A percentile compares a stretch with the other conserved stretches of the same genome.
phyloP scores from a whole-genome alignment of 53 echinoderm and acorn worm species.

The Stichopus horrens region DNA sequence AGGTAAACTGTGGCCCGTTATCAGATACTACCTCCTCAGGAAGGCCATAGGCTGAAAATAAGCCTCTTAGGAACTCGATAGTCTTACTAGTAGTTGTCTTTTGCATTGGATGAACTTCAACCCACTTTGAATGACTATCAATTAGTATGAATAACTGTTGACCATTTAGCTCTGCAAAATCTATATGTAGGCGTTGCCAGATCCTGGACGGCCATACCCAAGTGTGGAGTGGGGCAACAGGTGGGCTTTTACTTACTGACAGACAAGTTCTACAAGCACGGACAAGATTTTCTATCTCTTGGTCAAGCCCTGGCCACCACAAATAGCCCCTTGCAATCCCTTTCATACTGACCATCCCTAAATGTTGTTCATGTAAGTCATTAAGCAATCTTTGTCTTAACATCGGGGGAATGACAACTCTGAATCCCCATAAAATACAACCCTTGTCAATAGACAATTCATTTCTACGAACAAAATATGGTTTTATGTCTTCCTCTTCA shows the following conservation, averaged over 20 bases:
- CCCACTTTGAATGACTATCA: constrained; percentile 45
- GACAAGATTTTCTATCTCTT: constrained; percentile 42
- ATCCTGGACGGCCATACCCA: constrained; percentile 55
- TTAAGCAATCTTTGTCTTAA: background rate
- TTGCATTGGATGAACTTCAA: constrained; percentile 29
- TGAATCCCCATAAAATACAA: constrained; percentile 44
- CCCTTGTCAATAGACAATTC: constrained; percentile 44
- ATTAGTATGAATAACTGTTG: constrained; percentile 22
- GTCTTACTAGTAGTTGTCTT: constrained; percentile 20
- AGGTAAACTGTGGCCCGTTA: constrained; percentile 62
- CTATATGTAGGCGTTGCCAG: constrained; percentile 56
- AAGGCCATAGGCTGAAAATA: constrained; percentile 42
- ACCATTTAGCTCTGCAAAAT: constrained; percentile 49
- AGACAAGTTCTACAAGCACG: constrained; percentile 16
- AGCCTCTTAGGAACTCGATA: constrained; percentile 46
- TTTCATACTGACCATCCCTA: constrained; percentile 56
- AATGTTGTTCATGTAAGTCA: constrained; percentile 45
- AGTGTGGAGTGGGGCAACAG: constrained; percentile 48
- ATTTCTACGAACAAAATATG: constrained; percentile 27
- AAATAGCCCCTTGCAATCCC: constrained; percentile 52
- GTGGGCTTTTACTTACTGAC: constrained; percentile 16
- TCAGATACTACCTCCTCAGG: constrained; percentile 53
- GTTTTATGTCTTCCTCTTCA: constrained; percentile 10
- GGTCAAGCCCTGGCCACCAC: constrained; percentile 64
- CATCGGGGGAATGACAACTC: constrained; percentile 43